Evolutionary conservation across 1,140 invertebrate species (phyloP).

Genomic region (Xylocopa sonorina): DNA sequence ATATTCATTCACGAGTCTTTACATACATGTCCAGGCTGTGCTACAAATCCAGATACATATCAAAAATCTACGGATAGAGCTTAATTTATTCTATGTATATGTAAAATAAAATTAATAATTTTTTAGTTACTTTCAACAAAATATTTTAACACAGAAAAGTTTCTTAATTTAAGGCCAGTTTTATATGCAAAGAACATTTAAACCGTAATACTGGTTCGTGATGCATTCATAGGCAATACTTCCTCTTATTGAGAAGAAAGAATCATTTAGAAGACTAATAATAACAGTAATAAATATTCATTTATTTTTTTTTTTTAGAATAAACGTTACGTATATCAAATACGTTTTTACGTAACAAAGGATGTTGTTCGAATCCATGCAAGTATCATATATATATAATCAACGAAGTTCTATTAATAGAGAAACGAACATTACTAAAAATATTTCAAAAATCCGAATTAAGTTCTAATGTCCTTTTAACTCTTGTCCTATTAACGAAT

Average conservation of each 20-base stretch:
- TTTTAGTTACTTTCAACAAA: conserved; percentile 3
- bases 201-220: background rate
- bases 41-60: conserved; percentile 83
- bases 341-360: background rate
- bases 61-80: conserved; percentile 70
- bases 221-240: background rate
- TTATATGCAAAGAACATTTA: background rate
- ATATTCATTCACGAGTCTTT: conserved; percentile 95
- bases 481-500: conserved; percentile 5
- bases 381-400: background rate
- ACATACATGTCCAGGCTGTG: conserved; percentile 97
- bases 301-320: background rate
- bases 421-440: too few relatives aligned
- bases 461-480: too few relatives aligned
- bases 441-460: background rate
- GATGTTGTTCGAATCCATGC: background rate
- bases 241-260: background rate
- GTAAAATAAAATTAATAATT: conserved; percentile 38
- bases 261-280: conserved; percentile 12
- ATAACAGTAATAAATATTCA: background rate
- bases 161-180: background rate
- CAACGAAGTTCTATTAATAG: too few relatives aligned
- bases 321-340: background rate
- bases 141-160: conserved; percentile 20
- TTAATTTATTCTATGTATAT: conserved; percentile 31